Evolutionary conservation across 2,888 invertebrate genomes (phyloP).

Genomic region (Lasius platythorax): DNA sequence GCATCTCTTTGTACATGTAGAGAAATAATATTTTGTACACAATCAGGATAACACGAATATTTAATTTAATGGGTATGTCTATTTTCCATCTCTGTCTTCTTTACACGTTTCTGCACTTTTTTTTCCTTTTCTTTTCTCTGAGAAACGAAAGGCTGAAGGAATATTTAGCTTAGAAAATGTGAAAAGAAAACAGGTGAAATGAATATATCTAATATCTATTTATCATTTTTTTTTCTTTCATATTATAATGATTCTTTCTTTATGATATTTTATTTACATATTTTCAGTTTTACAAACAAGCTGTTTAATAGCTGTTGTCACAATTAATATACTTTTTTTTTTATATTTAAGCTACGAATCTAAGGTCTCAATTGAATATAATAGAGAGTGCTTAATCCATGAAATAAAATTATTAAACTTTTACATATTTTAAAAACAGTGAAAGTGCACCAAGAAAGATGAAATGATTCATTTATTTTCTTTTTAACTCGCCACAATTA

Average conservation of each 20-base stretch:
- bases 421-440: conserved; percentile 10
- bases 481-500: conserved; percentile 19
- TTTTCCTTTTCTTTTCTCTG: not conserved
- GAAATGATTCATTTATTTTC: not conserved
- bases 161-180: not conserved
- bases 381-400: conserved; percentile 4
- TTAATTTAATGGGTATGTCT: conserved; percentile 5
- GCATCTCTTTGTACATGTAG: conserved; percentile 23
- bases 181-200: not conserved
- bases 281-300: conserved; percentile 18
- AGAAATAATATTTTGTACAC: conserved; percentile 20
- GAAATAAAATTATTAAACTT: conserved; percentile 9
- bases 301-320: not conserved
- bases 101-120: conserved; percentile 27
- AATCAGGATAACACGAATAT: not conserved
- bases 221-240: conserved; percentile 1
- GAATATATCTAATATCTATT: conserved; percentile 18
- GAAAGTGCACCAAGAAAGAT: not conserved
- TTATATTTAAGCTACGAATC: not conserved
- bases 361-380: conserved; percentile 29
- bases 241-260: not conserved
- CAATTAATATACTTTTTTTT: conserved; percentile 9
- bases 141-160: not conserved
- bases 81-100: not conserved
- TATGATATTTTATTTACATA: conserved; percentile 31